Base-by-base conservation (phyloP, 2,113 vertebrate species). In the Cervus canadensis region DNA sequence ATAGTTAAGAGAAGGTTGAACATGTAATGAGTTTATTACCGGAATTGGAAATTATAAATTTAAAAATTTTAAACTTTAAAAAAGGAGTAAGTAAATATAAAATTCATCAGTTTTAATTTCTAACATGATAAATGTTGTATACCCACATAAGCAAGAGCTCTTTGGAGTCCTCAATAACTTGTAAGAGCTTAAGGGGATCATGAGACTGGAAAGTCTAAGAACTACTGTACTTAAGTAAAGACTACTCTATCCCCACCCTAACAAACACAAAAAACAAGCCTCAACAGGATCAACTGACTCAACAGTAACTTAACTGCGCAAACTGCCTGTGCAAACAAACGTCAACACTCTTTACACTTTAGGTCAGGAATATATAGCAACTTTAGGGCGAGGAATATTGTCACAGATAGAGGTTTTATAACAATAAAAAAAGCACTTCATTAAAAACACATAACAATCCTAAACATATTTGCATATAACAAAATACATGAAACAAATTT, bases 21-120 rank as follows among this genome's bases (percentile, higher is more conserved):
- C 54, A 94, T 86, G 85, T 88, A 93, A 91, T 81, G 60, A 82
- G 60, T 96, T 98, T 96, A 96, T 97, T 95, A 87, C 36, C 88
- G 11, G 92, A 78, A 92, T 83, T 90, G 92, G 81, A 95, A 94
- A 83, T 88, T 60, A 92, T 87, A 92, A 96, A 93, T 96, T 96
- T 33, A 76, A 89, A 84, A 93, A 54, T 76, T 89, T 60, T 9
- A 89, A 85, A 87, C 74, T 92, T 92, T 88, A 71, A 71, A 67
- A 97, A 97, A 96, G 81, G 48, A 92, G 6, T 87, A 79, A 43
- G 87, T 90, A 92, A 82, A 79, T 97, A 82, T 89, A 71, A 93
- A 96, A 85, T 16, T 57, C 91, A n/a, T 96, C 89, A 64, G 78
- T 86, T 97, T 97, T 67, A 76, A 91, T 91, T 91, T 97, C 82